These are phyloP conservation scores for Lemur catta DNA, from an alignment of 2,797 vertebrate genomes.

Conservation along the genomic window DNA sequence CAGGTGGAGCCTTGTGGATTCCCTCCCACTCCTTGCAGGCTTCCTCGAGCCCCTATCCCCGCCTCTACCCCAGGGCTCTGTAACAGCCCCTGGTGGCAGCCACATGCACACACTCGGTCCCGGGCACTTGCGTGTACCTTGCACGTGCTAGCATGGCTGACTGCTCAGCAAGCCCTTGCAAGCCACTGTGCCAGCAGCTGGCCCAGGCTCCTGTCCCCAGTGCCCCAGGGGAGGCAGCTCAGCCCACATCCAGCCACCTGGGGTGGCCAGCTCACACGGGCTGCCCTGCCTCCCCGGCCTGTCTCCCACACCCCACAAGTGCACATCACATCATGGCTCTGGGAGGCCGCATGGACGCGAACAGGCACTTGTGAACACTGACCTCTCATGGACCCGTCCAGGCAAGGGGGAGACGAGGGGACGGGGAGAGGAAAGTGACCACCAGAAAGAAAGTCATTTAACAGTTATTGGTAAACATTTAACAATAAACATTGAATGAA, in stretches of 20 bases:
- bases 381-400: neutral
- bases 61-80: neutral
- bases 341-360: neutral
- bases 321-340: neutral
- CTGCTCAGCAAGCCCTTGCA: fast-evolving
- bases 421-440: neutral
- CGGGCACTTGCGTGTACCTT: neutral
- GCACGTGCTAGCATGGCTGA: fast-evolving
- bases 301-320: neutral
- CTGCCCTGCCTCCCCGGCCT: neutral
- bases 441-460: neutral
- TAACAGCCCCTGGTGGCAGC: neutral
- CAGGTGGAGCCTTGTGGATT: neutral
- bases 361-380: neutral
- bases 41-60: neutral
- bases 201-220: neutral
- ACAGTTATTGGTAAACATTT: neutral
- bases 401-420: neutral
- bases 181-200: neutral
- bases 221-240: neutral
- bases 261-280: neutral
- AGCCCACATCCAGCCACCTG: neutral
- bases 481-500: neutral
- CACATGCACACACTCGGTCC: neutral
- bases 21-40: neutral